These are phyloP conservation scores for Malacosoma neustria DNA, from an alignment of 2,888 invertebrate genomes.

Conservation along the genomic window DNA sequence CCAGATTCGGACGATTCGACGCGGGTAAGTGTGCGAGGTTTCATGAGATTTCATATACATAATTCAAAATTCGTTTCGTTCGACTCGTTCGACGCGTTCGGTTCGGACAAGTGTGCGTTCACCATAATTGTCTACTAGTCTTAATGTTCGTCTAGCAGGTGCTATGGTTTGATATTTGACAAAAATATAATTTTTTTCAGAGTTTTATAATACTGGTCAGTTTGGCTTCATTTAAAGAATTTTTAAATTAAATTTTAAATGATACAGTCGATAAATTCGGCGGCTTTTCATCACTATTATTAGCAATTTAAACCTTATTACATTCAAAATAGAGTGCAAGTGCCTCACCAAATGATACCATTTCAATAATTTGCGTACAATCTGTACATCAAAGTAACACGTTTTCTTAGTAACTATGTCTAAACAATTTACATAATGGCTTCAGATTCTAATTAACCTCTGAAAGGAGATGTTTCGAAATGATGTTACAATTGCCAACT, in stretches of 20 bases:
- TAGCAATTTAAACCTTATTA: background rate
- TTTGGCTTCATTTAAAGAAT: background rate
- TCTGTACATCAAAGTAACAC: conserved; percentile 22
- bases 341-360: background rate
- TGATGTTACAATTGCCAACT: conserved; percentile 31
- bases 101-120: too few relatives aligned
- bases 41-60: too few relatives aligned
- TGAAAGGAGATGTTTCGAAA: conserved; percentile 33
- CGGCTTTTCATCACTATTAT: background rate
- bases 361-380: background rate
- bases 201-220: too few relatives aligned
- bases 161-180: too few relatives aligned
- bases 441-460: conserved; percentile 38
- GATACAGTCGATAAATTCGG: background rate
- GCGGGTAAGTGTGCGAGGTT: too few relatives aligned
- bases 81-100: too few relatives aligned
- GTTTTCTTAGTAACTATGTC: conserved; percentile 26
- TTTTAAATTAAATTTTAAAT: background rate
- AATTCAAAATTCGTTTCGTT: too few relatives aligned
- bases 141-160: too few relatives aligned
- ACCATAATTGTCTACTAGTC: too few relatives aligned
- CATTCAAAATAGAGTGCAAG: background rate
- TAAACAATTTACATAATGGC: conserved; percentile 34
- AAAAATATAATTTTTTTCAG: too few relatives aligned
- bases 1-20: too few relatives aligned